Conservation (phyloP, 1,140 invertebrate genomes). For the Diachasma alloeum region DNA sequence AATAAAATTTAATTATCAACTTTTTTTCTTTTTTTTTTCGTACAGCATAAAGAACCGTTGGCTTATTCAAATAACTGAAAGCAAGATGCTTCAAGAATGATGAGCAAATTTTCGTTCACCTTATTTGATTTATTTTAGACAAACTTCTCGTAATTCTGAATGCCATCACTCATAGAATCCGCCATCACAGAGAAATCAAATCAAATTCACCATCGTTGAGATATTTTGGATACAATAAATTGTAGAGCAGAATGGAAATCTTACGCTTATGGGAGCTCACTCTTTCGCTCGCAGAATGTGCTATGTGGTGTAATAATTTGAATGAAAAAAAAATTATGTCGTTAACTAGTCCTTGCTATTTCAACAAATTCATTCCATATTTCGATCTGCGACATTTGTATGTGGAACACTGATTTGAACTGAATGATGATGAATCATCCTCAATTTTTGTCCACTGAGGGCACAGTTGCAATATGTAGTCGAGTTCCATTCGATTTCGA, state of each 20-base stretch:
- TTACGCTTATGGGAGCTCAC: not conserved
- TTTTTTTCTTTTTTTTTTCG: not conserved
- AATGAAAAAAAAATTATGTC: not conserved
- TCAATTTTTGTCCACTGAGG: not conserved
- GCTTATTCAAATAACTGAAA: not conserved
- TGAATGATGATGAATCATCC: not conserved
- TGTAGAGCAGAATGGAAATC: slow-evolving; percentile 2
- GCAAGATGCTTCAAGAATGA: not conserved
- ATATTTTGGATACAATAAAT: slow-evolving; percentile 12
- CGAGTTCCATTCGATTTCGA: not conserved
- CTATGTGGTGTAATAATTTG: not conserved
- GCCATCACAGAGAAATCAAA: not conserved
- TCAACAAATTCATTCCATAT: not conserved
- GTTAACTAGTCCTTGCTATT: slow-evolving; percentile 1
- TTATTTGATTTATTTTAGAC: not conserved
- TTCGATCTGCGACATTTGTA: not conserved
- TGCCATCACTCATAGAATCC: not conserved
- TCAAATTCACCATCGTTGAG: not conserved
- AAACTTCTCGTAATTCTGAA: slow-evolving; percentile 1
- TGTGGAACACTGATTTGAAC: not conserved
- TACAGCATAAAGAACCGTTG: not conserved
- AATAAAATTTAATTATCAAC: not conserved
- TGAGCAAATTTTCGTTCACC: not conserved
- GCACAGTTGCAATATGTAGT: not conserved
- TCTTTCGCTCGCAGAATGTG: not conserved